Evolutionary conservation across 2,113 vertebrate genomes (phyloP), one percentile per base, ranked within the genome.

Genomic region (Hyaena hyaena): DNA sequence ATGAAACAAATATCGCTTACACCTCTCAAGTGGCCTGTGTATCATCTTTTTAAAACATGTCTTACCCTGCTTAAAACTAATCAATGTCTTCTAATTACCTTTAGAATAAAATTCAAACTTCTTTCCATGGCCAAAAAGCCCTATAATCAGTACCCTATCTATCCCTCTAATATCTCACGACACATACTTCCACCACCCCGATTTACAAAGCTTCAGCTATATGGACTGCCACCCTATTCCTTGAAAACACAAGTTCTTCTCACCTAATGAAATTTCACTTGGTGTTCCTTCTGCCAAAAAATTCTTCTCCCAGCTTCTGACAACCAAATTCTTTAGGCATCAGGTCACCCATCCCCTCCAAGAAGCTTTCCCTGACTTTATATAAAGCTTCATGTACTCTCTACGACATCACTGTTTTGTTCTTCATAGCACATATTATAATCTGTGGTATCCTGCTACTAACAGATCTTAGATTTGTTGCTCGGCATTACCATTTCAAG

Each of bases 101-200:
- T 89, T 45, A 88, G 39, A 73, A 71, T 77, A 89, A 88, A 82
- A 96, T 24, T 65, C 43, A 65, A 82, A 94, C 19, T 33, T 39
- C 58, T 91, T 82, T 66, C 21, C 33, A 45, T 10, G 53, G 17
- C 55, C 45, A 66, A 58, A 85, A 50, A 53, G 14, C 43, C 35
- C 69, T 81, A 63, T 3, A n/a, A 69, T 23, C 45, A 91, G 8
- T 74, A 79, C 16, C 4, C 61, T 24, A 66, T 31, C 35, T 66
- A 66, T 2, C 35, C 26, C 86, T 83, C 77, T 53, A 87, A 48
- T 45, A 76, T 5, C 68, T 87, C 61, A 86, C 66, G 91, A 66
- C 8, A 61, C 9, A 68, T 4, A 82, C 14, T 66, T 35, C 1
- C 11, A 79, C 50, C 33, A 2, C 31, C 14, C 24, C 35, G 21